Conservation (phyloP, 1,140 invertebrate species). For the Ostrea edulis region DNA sequence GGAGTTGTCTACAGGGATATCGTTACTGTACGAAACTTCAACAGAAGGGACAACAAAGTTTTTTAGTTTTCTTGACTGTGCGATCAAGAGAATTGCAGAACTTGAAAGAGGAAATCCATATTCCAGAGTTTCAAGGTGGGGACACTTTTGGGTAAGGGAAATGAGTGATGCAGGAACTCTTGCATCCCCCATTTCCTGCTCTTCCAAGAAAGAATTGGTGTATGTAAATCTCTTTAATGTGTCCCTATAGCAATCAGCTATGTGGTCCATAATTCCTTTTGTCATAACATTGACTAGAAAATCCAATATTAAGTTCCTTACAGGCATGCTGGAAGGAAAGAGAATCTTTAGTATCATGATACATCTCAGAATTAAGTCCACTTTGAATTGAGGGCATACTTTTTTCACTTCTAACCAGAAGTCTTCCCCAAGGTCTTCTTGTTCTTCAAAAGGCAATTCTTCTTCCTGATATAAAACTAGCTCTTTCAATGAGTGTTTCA, state of each 20-base stretch:
- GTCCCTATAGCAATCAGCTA: slow-evolving; percentile 55
- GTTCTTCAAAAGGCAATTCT: slow-evolving; percentile 57
- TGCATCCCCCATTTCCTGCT: slow-evolving; percentile 62
- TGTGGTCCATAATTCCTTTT: slow-evolving; percentile 64
- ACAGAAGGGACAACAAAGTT: slow-evolving; percentile 59
- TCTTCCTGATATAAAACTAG: slow-evolving; percentile 63
- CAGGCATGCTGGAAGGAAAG: slow-evolving; percentile 61
- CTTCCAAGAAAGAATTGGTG: slow-evolving; percentile 65
- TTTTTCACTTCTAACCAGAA: slow-evolving; percentile 61
- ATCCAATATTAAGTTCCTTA: slow-evolving; percentile 59
- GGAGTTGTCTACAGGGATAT: slow-evolving; percentile 57
- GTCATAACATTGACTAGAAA: slow-evolving; percentile 67
- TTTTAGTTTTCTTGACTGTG: slow-evolving; percentile 57
- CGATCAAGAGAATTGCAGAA: slow-evolving; percentile 60
- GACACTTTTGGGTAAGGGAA: slow-evolving; percentile 56
- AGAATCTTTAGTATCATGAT: slow-evolving; percentile 65
- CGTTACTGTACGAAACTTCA: slow-evolving; percentile 64
- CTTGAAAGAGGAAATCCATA: slow-evolving; percentile 67
- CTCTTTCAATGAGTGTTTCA: slow-evolving; percentile 58
- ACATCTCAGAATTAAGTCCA: slow-evolving; percentile 60
- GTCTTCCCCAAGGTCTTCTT: slow-evolving; percentile 55
- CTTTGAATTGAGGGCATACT: slow-evolving; percentile 58
- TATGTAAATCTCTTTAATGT: slow-evolving; percentile 61
- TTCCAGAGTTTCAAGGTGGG: slow-evolving; percentile 54
- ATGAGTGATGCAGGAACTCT: slow-evolving; percentile 60